Conservation (phyloP, 2,888 invertebrate species). For the Sphinx pinastri region DNA sequence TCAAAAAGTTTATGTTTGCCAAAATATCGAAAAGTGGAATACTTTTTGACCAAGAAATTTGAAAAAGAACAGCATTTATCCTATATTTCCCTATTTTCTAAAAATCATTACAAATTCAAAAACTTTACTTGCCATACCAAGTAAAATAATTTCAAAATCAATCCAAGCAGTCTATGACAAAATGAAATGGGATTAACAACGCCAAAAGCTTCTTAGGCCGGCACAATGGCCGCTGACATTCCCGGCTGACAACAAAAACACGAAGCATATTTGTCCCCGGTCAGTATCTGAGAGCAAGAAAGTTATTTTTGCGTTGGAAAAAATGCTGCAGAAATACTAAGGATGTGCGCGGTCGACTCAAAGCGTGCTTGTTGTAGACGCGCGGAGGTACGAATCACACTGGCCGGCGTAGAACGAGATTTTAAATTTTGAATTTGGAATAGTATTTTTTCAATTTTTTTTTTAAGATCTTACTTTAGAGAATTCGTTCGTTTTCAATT, state of each 20-base stretch:
- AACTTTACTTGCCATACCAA: no score
- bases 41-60: no score
- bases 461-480: no score
- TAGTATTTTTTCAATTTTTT: background rate
- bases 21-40: no score
- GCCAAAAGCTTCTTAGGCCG: conserved; percentile 19
- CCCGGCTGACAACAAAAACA: conserved; percentile 31
- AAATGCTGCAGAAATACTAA: conserved; percentile 47
- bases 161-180: conserved; percentile 1
- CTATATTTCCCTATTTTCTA: no score
- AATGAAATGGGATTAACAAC: conserved; percentile 22
- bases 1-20: no score
- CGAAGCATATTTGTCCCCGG: conserved; percentile 36
- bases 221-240: conserved; percentile 23
- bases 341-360: conserved; percentile 48
- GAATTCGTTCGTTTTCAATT: no score
- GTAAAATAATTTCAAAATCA: background rate
- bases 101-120: no score
- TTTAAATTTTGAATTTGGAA: conserved; percentile 8
- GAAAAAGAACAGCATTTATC: no score
- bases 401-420: background rate
- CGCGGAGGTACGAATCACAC: conserved; percentile 22
- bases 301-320: conserved; percentile 52
- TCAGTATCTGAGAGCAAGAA: conserved; percentile 38
- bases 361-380: conserved; percentile 46